phyloP scores from a whole-genome alignment of 2,797 vertebrate genomes.

The Amazona finschi region DNA sequence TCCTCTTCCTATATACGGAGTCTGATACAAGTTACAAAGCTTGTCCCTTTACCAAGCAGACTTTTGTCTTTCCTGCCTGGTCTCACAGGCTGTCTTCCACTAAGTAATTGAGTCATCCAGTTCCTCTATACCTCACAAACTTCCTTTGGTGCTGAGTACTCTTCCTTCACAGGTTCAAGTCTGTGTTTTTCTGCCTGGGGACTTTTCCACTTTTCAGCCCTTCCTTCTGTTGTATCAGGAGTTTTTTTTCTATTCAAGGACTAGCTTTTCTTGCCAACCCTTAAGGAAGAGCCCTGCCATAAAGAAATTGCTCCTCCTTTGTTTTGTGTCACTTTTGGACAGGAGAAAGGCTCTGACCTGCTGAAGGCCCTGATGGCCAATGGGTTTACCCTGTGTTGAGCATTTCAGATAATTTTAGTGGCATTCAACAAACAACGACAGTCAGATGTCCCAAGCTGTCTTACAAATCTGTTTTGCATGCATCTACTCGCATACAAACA shows the following conservation, averaged over 20 bases:
- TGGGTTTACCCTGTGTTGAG: neutral
- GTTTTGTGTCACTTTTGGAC: neutral
- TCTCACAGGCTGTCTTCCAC: neutral
- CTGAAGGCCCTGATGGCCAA: neutral
- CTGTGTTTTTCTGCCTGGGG: neutral
- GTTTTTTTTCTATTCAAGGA: neutral
- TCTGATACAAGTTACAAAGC: neutral
- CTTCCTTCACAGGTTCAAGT: slow-evolving; percentile 5
- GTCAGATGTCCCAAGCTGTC: neutral
- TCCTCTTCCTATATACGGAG: neutral
- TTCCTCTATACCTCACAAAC: neutral
- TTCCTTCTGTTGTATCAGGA: slow-evolving; percentile 27
- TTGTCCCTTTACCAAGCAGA: neutral
- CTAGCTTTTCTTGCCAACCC: neutral
- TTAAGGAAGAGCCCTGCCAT: neutral
- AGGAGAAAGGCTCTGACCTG: neutral
- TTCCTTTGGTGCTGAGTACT: neutral
- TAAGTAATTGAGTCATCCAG: slow-evolving; percentile 21
- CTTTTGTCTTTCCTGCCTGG: neutral
- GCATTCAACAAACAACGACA: neutral
- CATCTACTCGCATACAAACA: neutral
- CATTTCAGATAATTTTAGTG: neutral
- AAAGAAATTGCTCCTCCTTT: slow-evolving; percentile 3
- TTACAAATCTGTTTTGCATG: neutral
- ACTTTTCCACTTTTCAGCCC: slow-evolving; percentile 15